phyloP scores from a whole-genome alignment of 2,797 vertebrate genomes.

The Erithacus rubecula region DNA sequence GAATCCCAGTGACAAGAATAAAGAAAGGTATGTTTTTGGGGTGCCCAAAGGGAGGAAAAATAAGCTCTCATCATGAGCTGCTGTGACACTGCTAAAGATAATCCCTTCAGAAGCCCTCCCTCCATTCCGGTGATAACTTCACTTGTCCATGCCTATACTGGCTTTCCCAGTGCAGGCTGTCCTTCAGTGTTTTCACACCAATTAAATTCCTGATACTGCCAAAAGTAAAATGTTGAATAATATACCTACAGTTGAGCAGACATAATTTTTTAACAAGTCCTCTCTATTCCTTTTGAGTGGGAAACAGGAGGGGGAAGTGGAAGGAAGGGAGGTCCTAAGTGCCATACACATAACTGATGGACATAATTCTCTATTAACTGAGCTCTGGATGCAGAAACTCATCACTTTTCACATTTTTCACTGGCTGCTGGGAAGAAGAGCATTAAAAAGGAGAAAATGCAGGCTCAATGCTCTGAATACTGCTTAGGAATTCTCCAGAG shows the following conservation, averaged over 20 bases:
- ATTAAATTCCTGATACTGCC: not conserved
- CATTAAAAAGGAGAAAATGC: constrained; percentile 19
- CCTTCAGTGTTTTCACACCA: not conserved
- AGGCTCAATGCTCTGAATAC: constrained; percentile 24
- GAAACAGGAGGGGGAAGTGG: not conserved
- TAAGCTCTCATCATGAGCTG: not conserved
- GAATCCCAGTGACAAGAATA: not conserved
- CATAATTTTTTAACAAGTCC: not conserved
- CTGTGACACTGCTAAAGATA: not conserved
- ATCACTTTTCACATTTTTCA: constrained; percentile 12
- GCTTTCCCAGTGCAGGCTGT: not conserved
- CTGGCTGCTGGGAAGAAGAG: constrained; percentile 10
- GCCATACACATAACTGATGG: not conserved
- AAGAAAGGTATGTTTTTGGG: not conserved
- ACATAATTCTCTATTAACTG: not conserved
- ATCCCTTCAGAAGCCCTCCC: not conserved
- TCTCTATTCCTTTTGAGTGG: not conserved
- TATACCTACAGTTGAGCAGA: not conserved
- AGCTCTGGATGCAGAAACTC: constrained; percentile 5
- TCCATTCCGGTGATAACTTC: not conserved
- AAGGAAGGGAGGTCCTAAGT: not conserved
- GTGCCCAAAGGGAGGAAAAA: not conserved
- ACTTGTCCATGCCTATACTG: not conserved
- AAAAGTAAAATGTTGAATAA: not conserved
- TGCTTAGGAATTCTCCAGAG: constrained; percentile 62